Evolutionary conservation across 2,888 invertebrate genomes (phyloP).

Genomic region (Acleris laterana): DNA sequence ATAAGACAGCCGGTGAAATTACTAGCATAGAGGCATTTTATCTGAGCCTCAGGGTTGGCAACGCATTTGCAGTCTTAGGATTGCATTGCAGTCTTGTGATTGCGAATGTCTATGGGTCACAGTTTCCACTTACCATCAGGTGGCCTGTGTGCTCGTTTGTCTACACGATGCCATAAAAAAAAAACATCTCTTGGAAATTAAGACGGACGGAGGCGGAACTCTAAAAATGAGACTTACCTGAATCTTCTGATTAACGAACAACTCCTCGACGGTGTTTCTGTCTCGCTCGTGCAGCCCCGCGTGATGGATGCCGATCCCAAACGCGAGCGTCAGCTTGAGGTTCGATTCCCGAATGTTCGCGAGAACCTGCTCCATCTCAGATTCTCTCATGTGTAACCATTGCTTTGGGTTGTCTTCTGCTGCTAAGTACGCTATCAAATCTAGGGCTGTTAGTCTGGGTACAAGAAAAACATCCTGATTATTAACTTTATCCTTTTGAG

Average conservation of each 20-base stretch:
- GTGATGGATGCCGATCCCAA: constrained; percentile 99
- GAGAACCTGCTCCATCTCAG: constrained; percentile 92
- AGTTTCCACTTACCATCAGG: no score
- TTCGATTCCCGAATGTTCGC: constrained; percentile 92
- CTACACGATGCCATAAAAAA: no score
- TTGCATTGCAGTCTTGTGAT: no score
- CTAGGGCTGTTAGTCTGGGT: constrained; percentile 94
- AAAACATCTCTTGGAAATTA: no score
- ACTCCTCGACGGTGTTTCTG: constrained; percentile 94
- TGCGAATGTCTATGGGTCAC: no score
- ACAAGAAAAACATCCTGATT: constrained; percentile 16
- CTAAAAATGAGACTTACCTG: constrained; percentile 83
- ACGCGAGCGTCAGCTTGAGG: constrained; percentile 95
- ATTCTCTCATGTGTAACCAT: constrained; percentile 95
- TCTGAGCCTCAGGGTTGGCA: no score
- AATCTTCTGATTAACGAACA: constrained; percentile 97
- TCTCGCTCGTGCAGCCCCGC: constrained; percentile 98
- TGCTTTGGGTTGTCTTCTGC: constrained; percentile 97
- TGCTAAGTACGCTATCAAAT: constrained; percentile 95
- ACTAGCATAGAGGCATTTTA: no score
- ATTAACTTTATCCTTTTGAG: not conserved
- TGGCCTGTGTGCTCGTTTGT: no score
- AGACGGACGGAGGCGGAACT: no score
- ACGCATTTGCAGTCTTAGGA: no score
- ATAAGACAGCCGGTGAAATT: no score